Percentiles rank a stretch among this genome's conserved stretches.
These are phyloP conservation scores for Dascyllus trimaculatus DNA, from an alignment of 2,113 vertebrate species.

Conservation along the genomic window DNA sequence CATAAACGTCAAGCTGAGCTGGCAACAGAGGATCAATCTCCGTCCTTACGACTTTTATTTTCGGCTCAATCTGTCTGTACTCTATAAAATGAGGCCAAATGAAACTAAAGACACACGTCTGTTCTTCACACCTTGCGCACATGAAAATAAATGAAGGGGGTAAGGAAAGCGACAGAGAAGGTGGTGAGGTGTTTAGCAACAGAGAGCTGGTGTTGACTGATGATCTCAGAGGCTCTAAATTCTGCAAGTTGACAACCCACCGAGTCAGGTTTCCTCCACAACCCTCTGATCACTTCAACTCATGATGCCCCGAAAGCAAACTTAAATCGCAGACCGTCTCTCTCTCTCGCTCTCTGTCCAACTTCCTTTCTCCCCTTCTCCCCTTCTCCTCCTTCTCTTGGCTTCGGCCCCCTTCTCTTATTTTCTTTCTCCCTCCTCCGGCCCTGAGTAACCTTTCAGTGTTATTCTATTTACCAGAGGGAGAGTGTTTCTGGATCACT, in stretches of 20 bases:
- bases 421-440: conserved; percentile 42
- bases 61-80: background rate
- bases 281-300: conserved; percentile 43
- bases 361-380: background rate
- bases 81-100: background rate
- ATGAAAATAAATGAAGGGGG: background rate
- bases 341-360: background rate
- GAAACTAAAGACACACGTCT: background rate
- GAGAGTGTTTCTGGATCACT: conserved; percentile 79
- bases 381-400: background rate
- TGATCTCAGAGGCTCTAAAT: conserved; percentile 60
- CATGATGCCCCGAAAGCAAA: conserved; percentile 34
- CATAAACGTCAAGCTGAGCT: conserved; percentile 31
- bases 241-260: conserved; percentile 42
- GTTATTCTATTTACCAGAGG: conserved; percentile 74
- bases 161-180: background rate
- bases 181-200: background rate
- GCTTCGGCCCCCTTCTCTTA: conserved; percentile 10
- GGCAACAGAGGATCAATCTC: background rate
- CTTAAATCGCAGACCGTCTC: conserved; percentile 4
- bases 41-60: background rate
- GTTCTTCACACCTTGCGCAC: background rate
- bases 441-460: conserved; percentile 59
- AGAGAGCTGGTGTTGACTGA: conserved; percentile 35
- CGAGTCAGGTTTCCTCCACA: conserved; percentile 31